Conservation (phyloP, 2,888 invertebrate species). For the Antheraea yamamai region DNA sequence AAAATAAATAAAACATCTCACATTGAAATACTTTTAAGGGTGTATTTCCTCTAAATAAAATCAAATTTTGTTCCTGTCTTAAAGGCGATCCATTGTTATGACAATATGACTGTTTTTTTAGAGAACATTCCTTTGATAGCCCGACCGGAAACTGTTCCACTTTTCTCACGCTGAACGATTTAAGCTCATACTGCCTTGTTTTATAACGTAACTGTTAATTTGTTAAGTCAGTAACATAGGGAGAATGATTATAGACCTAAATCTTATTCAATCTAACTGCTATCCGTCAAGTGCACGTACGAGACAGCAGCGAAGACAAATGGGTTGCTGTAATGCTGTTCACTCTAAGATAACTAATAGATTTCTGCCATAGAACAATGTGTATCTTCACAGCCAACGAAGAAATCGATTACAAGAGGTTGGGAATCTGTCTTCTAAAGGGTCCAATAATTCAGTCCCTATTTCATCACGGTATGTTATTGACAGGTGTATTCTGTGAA, state of each 20-base stretch:
- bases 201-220: neutral
- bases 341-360: neutral
- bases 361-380: too few species aligned
- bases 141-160: neutral
- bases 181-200: neutral
- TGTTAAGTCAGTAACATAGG: neutral
- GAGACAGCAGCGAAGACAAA: neutral
- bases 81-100: conserved; percentile 7
- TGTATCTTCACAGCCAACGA: too few species aligned
- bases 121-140: neutral
- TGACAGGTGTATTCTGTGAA: too few species aligned
- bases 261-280: neutral
- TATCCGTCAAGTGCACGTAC: neutral
- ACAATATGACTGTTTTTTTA: neutral
- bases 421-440: too few species aligned
- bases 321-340: neutral
- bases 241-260: neutral
- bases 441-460: too few species aligned
- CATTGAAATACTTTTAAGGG: conserved; percentile 11
- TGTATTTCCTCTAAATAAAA: conserved; percentile 2
- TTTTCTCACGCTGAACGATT: neutral
- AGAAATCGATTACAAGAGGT: too few species aligned
- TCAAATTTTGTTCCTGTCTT: neutral
- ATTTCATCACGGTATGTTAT: too few species aligned
- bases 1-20: conserved; percentile 14